Conservation (phyloP, 2,797 vertebrate species). For the Gymnocypris eckloni region DNA sequence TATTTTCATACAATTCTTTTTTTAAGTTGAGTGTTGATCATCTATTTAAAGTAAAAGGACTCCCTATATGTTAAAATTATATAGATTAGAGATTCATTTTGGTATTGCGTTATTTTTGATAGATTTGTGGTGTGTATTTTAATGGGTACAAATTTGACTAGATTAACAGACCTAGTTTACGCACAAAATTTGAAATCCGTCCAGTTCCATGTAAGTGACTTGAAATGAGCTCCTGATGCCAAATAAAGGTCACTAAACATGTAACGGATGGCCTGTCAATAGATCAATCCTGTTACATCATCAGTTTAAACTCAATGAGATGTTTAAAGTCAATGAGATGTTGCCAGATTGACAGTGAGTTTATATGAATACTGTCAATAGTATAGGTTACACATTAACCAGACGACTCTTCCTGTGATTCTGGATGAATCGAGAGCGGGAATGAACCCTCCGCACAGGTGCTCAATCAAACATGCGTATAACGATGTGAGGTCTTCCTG, state of each 20-base stretch:
- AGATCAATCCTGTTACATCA: constrained; percentile 50
- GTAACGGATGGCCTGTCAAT: constrained; percentile 48
- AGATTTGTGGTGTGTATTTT: neutral
- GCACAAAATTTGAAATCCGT: neutral
- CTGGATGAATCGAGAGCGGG: neutral
- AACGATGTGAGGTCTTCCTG: constrained; percentile 9
- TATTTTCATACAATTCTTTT: no score
- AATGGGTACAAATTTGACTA: neutral
- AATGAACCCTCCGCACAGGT: neutral
- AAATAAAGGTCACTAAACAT: constrained; percentile 52
- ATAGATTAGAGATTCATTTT: no score
- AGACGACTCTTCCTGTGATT: constrained; percentile 7
- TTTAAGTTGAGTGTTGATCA: no score
- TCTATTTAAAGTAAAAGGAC: no score
- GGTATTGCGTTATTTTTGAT: no score
- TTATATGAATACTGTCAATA: constrained; percentile 45
- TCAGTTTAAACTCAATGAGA: constrained; percentile 49
- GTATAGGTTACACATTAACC: constrained; percentile 48
- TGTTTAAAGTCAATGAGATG: constrained; percentile 34
- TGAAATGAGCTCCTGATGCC: constrained; percentile 30
- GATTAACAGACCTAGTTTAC: neutral
- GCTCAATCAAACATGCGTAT: constrained; percentile 29
- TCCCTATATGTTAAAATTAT: no score
- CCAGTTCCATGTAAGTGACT: constrained; percentile 5
- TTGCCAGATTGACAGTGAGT: constrained; percentile 17